Evolutionary conservation across 2,113 vertebrate genomes (phyloP).

Genomic region (Scortum barcoo): DNA sequence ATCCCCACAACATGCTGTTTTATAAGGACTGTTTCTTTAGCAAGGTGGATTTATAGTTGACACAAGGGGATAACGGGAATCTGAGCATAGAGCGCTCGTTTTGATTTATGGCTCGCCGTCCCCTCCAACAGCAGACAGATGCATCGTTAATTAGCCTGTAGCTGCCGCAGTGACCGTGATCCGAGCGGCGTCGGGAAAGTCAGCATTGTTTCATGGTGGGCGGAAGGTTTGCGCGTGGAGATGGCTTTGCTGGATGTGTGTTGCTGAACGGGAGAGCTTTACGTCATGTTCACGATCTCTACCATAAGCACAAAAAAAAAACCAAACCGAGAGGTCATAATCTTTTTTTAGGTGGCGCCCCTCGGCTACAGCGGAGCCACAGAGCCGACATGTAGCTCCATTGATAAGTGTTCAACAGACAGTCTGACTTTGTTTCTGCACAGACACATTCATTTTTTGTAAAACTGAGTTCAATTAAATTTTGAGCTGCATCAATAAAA

Average conservation of each 20-base stretch:
- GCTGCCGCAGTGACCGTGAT: background rate
- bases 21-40: background rate
- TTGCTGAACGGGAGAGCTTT: background rate
- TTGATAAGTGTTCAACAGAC: background rate
- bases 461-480: background rate
- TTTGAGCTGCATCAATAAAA: background rate
- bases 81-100: background rate
- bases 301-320: no score
- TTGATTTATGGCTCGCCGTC: conserved; percentile 17
- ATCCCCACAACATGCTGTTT: background rate
- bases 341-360: background rate
- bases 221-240: background rate
- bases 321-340: no score
- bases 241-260: background rate
- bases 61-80: background rate
- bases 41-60: conserved; percentile 21
- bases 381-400: background rate
- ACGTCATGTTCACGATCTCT: background rate
- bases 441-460: background rate
- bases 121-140: conserved; percentile 5
- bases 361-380: no score
- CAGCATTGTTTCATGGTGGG: background rate
- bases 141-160: background rate
- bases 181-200: background rate
- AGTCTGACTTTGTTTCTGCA: background rate